A percentile compares a stretch with the other conserved stretches of the same genome.
phyloP scores from a whole-genome alignment of 2,888 invertebrate genomes.

The Laothoe populi region DNA sequence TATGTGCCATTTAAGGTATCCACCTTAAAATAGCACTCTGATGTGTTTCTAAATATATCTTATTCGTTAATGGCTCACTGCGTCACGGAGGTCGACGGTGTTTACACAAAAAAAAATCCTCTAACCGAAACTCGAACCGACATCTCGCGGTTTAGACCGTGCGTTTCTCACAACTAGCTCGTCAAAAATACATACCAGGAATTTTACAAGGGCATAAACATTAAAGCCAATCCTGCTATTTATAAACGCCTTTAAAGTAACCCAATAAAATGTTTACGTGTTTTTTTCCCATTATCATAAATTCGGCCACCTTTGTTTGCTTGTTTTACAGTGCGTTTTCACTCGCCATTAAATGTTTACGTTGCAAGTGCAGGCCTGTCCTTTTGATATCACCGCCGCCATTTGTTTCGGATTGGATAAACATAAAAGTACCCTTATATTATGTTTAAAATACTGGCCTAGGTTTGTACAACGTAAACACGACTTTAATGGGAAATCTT shows the following conservation, averaged over 20 bases:
- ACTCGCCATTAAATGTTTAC: slow-evolving; percentile 13
- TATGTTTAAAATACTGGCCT: slow-evolving; percentile 19
- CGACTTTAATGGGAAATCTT: not conserved
- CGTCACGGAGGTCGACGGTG: not conserved
- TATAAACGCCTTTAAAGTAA: slow-evolving; percentile 27
- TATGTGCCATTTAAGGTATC: too few species aligned
- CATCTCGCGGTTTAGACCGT: not conserved
- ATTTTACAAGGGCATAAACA: slow-evolving; percentile 20
- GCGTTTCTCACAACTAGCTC: not conserved
- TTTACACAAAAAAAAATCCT: not conserved
- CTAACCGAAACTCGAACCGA: not conserved
- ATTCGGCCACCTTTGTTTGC: slow-evolving; percentile 25
- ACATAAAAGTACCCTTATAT: slow-evolving; percentile 15
- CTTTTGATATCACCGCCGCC: slow-evolving; percentile 6
- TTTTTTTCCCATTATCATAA: slow-evolving; percentile 37
- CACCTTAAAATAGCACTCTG: too few species aligned
- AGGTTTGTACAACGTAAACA: not conserved
- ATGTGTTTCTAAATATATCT: too few species aligned
- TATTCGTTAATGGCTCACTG: not conserved
- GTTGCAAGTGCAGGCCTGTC: slow-evolving; percentile 3
- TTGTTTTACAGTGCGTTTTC: not conserved
- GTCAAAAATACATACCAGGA: slow-evolving; percentile 1
- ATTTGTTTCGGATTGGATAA: slow-evolving; percentile 24
- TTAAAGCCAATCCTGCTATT: slow-evolving; percentile 25
- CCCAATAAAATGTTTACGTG: slow-evolving; percentile 34